These are phyloP conservation scores for Euglossa dilemma DNA, from an alignment of 1,140 invertebrate genomes.

Conservation along the genomic window DNA sequence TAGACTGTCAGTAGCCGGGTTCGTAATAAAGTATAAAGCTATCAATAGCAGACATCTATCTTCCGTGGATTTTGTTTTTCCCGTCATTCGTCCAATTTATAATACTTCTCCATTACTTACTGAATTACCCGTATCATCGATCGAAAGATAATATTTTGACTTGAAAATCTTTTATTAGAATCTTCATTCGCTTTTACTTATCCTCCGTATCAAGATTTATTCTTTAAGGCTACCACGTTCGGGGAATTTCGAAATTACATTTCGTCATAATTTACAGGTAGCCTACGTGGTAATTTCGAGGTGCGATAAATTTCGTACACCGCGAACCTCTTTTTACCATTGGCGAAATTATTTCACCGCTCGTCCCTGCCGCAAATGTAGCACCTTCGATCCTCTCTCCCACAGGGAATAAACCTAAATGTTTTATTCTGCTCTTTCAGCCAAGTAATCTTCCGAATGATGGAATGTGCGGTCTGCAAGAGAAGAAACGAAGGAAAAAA, in stretches of 20 bases:
- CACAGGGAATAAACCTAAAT: not conserved
- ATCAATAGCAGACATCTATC: not conserved
- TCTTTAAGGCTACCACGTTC: no score
- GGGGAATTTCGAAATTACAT: no score
- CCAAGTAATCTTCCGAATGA: not conserved
- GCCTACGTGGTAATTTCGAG: not conserved
- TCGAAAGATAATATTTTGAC: not conserved
- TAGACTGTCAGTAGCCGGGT: not conserved
- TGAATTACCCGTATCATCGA: not conserved
- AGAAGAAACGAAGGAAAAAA: not conserved
- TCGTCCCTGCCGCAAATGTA: not conserved
- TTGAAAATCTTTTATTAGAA: not conserved
- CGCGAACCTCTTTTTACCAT: not conserved
- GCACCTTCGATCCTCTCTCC: not conserved
- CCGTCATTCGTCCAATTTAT: not conserved
- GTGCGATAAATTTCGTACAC: not conserved
- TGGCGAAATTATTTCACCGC: not conserved
- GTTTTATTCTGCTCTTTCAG: not conserved
- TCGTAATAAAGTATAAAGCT: not conserved
- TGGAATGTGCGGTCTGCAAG: not conserved
- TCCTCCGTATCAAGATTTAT: no score
- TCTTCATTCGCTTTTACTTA: not conserved
- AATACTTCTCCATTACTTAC: not conserved
- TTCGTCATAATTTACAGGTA: not conserved
- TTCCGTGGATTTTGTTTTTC: not conserved